A percentile compares a stretch with the other conserved stretches of the same genome.
These are phyloP conservation scores for Kryphioiulus occultus DNA, from an alignment of 2,888 invertebrate genomes.

Conservation along the genomic window DNA sequence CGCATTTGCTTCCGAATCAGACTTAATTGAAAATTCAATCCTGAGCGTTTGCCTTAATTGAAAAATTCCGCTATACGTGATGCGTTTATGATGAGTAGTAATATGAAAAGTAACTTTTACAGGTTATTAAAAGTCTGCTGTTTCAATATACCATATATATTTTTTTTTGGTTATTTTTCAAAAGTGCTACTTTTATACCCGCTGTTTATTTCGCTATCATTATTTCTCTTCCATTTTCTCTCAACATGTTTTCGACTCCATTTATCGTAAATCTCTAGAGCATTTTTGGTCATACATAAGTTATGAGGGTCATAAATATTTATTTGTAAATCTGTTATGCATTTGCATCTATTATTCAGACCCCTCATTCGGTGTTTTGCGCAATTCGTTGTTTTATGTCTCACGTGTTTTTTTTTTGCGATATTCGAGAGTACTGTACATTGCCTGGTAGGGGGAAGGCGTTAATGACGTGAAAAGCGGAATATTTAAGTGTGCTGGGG, in stretches of 20 bases:
- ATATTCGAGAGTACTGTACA: background rate
- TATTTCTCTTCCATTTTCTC: background rate
- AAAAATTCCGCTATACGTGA: background rate
- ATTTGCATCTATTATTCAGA: conserved; percentile 2
- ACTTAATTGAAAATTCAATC: conserved; percentile 27
- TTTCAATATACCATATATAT: too few species aligned
- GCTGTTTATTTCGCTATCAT: background rate
- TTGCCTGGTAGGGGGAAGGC: background rate
- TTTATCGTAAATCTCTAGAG: background rate
- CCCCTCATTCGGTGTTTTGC: background rate
- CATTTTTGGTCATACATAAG: conserved; percentile 11
- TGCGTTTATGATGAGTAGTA: too few species aligned
- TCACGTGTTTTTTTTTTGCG: background rate
- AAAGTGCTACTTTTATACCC: background rate
- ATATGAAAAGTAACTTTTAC: too few species aligned
- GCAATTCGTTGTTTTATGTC: background rate
- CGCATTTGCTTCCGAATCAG: background rate
- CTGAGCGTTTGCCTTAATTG: conserved; percentile 20
- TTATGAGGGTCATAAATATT: conserved; percentile 28
- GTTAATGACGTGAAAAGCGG: background rate
- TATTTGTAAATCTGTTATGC: conserved; percentile 10
- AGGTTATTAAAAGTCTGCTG: too few species aligned
- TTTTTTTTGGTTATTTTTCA: too few species aligned
- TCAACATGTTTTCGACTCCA: conserved; percentile 15
- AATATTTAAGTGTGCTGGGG: background rate